These are phyloP conservation scores for Mus minutoides DNA, from an alignment of 2,797 vertebrate genomes.

Conservation along the genomic window DNA sequence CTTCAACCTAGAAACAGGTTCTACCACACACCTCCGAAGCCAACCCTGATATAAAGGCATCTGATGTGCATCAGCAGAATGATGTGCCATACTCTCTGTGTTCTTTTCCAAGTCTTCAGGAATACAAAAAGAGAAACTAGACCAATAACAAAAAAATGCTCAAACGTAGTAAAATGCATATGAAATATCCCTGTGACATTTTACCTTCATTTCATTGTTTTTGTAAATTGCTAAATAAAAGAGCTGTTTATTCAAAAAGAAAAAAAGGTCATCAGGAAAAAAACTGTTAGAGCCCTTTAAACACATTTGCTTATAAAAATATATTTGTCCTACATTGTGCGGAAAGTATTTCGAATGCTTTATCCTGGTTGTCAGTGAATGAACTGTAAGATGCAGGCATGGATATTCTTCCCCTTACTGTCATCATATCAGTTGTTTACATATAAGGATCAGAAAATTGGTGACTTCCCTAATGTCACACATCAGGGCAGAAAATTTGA, in stretches of 20 bases:
- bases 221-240: not conserved
- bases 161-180: not conserved
- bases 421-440: not conserved
- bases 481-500: not conserved
- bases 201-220: not conserved
- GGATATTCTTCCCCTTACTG: not conserved
- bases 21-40: not conserved
- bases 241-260: constrained; percentile 16
- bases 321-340: not conserved
- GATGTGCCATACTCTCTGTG: not conserved
- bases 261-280: not conserved
- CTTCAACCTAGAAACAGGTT: not conserved
- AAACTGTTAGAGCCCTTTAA: not conserved
- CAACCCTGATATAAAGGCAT: not conserved
- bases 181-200: not conserved
- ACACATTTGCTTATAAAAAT: not conserved
- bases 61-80: not conserved
- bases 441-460: not conserved
- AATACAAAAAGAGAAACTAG: not conserved
- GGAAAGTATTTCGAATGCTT: not conserved
- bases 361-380: not conserved
- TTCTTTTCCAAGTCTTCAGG: not conserved
- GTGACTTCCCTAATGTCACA: not conserved
- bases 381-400: not conserved
- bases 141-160: not conserved